Base-by-base conservation (phyloP, 1,140 invertebrate species). In the Mylabris phalerata region DNA sequence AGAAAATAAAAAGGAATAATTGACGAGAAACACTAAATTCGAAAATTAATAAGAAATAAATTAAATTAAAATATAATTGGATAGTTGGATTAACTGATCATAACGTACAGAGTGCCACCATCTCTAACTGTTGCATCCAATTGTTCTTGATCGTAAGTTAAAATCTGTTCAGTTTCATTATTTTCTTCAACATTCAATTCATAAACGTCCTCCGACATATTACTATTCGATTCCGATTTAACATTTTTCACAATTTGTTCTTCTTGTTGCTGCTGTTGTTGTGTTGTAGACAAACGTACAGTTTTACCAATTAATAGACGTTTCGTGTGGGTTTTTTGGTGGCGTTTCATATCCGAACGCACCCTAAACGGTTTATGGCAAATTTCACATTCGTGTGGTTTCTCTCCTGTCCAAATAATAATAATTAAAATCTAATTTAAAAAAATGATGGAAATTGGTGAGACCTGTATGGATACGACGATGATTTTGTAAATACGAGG, bases 361-460 rank as follows among this genome's bases (percentile, higher is more conserved):
- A 92, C 88, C 39, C 91, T 80, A 74, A 93, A 94, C n/a, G 84
- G 82, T 70, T 92, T 93, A 1, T 82, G 83, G 70, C 91, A 93
- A 0, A 88, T 76, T 2, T 79, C 75, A 72, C 91, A 94, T 0
- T 82, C 78, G 72, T 92, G 84, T 0, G 90, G 90, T 62, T 88
- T 89, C 66, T 90, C 89, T 19, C 19, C 19, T 19, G 19, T 19
- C 1, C 19, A 19, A 19, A 19, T 1, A 1, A 19, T 19, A 19
- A 19, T 2, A 19, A 19, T 19, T 19, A 19, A 19, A 19, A 19
- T 19, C 19, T 19, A 19, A 19, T 19, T 13, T 13, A 13, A 19
- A 19, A 19, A 19, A 19, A 19, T 19, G 19, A 19, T 1, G 19
- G 19, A 19, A 19, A 1, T 19, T 19, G 19, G 1, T 19, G 19